These are phyloP conservation scores for Apis cerana DNA, from an alignment of 1,140 invertebrate genomes.

Conservation along the genomic window DNA sequence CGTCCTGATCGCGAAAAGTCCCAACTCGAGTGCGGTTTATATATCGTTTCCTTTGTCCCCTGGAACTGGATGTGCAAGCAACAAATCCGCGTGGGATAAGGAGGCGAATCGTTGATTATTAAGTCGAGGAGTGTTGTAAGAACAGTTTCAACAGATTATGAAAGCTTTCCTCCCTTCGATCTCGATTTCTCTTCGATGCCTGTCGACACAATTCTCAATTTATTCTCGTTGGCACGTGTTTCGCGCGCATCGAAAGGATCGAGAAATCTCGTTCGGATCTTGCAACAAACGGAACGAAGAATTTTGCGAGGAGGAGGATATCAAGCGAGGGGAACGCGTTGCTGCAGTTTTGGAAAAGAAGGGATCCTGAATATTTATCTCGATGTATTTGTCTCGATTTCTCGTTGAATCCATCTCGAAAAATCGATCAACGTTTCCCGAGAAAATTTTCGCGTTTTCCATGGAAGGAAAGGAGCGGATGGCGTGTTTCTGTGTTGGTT, in stretches of 20 bases:
- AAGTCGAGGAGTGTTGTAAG: background rate
- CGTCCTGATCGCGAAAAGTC: conserved; percentile 6
- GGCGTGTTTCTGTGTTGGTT: background rate
- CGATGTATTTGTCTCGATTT: too few relatives aligned
- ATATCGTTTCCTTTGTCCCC: background rate
- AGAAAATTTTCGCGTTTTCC: conserved; percentile 2
- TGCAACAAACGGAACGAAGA: too few relatives aligned
- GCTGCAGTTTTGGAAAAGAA: too few relatives aligned
- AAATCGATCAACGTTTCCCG: background rate
- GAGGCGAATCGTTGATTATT: too few relatives aligned
- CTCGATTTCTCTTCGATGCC: background rate
- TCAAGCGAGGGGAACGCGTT: too few relatives aligned
- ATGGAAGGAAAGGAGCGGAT: background rate
- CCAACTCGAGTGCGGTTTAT: background rate
- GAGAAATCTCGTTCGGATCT: background rate
- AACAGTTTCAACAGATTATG: background rate
- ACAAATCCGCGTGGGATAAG: background rate
- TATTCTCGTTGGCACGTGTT: background rate
- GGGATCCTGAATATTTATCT: too few relatives aligned
- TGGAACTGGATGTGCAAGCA: background rate
- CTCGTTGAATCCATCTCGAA: too few relatives aligned
- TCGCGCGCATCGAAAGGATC: background rate
- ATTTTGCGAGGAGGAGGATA: too few relatives aligned
- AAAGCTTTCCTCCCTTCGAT: background rate
- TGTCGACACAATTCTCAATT: too few relatives aligned